Base-by-base conservation (phyloP, 2,888 invertebrate genomes). In the Cecidostiba fungosa region DNA sequence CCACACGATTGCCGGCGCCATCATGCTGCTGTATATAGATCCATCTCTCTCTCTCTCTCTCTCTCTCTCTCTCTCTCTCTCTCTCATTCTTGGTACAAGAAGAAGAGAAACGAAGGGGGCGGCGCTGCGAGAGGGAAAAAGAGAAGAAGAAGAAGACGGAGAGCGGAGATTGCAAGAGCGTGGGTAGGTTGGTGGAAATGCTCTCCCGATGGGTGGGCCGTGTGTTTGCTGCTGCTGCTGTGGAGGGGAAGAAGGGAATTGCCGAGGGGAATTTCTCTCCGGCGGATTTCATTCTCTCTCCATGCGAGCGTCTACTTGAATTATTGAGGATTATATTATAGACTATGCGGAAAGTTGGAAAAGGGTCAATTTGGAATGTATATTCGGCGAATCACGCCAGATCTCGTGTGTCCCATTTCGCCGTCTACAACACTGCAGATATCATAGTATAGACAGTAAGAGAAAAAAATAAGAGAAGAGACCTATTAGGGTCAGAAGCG, bases 31-130 rank as follows among this genome's bases (percentile, higher is more conserved):
- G 16, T 10, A 23, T 23, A 2, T 8, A 66, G 14, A 26, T 78
- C 54, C 14, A 26, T 26, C 77, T 29, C 8, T 77, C 32, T 32
- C 76, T 82, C 76, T 29, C 62, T 54, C n/a, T n/a, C n/a, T 26
- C 77, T 29, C 8, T 77, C 32, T 32, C 76, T 82, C 76, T 29
- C 62, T 54, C n/a, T n/a, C n/a, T n/a, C n/a, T n/a, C 80, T 62
- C 81, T 73, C 66, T 70, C 50, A 29, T 36, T 76, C 74, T 29
- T 47, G 66, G 66, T 14, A 66, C 69, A 47, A 80, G n/a, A 54
- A 79, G 70, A 72, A 79, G 72, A 70, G 72, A 72, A 70, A 50
- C 62, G 82, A 86, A 81, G 81, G 84, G 81, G 84, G 85, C 83
- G 83, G 72, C 85, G 82, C 84, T 69, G 43, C 26, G 39, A 54